Conservation (phyloP, 1,140 invertebrate species). For the Caenorhabditis brenneri region DNA sequence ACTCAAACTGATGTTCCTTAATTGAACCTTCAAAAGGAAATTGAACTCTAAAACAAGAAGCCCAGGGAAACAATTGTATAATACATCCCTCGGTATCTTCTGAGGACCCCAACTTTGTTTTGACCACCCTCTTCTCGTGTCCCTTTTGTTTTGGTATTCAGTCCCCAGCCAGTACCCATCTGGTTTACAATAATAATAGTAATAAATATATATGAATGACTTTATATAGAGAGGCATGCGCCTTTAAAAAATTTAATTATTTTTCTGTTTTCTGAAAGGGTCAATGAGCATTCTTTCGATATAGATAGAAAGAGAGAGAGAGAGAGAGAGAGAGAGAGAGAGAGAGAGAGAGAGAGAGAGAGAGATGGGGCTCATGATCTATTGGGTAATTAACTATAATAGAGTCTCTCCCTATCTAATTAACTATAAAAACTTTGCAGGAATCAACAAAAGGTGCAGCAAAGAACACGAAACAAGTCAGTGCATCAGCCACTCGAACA, state of each 20-base stretch:
- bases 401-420: too few relatives aligned
- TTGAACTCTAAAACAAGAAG: too few relatives aligned
- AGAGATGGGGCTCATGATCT: not conserved
- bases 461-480: constrained; percentile 6
- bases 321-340: too few relatives aligned
- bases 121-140: not conserved
- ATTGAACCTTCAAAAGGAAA: too few relatives aligned
- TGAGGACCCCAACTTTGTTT: not conserved
- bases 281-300: not conserved
- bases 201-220: constrained; percentile 6
- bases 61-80: too few relatives aligned
- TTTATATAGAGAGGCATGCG: not conserved
- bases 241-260: constrained; percentile 9
- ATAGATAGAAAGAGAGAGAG: too few relatives aligned
- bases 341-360: too few relatives aligned
- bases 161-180: not conserved
- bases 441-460: not conserved
- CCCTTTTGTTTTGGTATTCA: not conserved
- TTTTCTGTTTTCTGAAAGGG: not conserved
- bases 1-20: too few relatives aligned
- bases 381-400: not conserved
- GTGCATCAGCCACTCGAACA: not conserved
- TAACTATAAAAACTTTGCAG: too few relatives aligned
- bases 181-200: not conserved
- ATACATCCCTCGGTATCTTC: too few relatives aligned